Conservation (phyloP, 2,113 vertebrate genomes). For the Erpornis zantholeuca region DNA sequence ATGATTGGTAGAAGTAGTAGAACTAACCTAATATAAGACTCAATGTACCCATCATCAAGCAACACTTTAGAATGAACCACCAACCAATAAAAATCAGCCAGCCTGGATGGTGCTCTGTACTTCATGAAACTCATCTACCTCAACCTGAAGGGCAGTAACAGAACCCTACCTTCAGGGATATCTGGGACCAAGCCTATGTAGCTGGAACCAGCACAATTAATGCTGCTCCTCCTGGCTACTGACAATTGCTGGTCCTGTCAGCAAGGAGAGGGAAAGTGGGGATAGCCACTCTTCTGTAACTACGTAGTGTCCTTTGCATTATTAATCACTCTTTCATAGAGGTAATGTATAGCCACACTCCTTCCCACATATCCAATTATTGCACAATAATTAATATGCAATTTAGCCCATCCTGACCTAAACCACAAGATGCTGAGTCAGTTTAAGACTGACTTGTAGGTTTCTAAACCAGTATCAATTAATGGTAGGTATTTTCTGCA, state of each 20-base stretch:
- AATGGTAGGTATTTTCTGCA: not conserved
- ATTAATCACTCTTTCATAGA: not conserved
- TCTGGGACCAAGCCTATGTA: not conserved
- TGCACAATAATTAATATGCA: not conserved
- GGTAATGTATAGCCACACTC: not conserved
- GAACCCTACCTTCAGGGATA: not conserved
- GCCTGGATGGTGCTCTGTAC: not conserved
- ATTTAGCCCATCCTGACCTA: not conserved
- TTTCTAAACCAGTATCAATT: not conserved
- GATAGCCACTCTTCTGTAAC: not conserved
- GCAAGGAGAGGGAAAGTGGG: not conserved
- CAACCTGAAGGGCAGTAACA: not conserved
- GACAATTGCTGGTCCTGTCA: fast-evolving
- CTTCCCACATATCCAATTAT: not conserved
- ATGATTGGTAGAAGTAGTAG: not conserved
- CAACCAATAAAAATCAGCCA: not conserved
- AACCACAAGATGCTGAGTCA: not conserved
- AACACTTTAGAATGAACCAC: not conserved
- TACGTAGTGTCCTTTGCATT: not conserved
- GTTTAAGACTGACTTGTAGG: not conserved
- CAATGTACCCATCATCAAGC: not conserved
- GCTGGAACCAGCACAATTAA: not conserved
- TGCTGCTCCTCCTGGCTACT: not conserved
- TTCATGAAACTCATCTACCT: not conserved
- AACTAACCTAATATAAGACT: not conserved